Base-by-base conservation (phyloP, 1,140 invertebrate genomes). In the Palaemon carinicauda region DNA sequence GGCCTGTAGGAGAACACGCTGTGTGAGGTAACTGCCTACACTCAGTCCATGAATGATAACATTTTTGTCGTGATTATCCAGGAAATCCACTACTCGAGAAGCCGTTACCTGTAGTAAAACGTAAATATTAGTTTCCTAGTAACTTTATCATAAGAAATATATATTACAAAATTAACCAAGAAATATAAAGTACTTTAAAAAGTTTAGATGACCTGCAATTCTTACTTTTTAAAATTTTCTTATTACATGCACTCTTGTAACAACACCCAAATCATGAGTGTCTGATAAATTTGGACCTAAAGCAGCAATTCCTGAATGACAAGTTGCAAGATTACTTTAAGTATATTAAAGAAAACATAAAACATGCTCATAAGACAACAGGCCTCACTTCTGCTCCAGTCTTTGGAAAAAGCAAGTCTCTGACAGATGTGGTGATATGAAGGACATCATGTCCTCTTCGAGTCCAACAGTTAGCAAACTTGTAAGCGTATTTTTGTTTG, bases 381-480 rank as follows among this genome's bases (percentile, higher is more conserved):
- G 9, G 41, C 31, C 88, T 27, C 50, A 84, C 88, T 79, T 89
- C 82, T 54, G 88, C 80, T 15, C 82, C 86, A 33, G 24, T 87
- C 21, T 80, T 86, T 93, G 92, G 88, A 93, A 92, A 92, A 93
- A 91, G 69, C 5, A 87, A 60, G 41, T 87, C 77, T 53, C 50
- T 81, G 92, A 93, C 50, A 91, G 91, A 14, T 92, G 92, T 21
- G 90, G 91, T 79, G 92, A 93, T 19, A 92, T 93, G 5, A 92
- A 92, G 85, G 91, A 92, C 2, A 93, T 92, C 15, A 93, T 86
- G 74, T 19, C 88, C 88, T 19, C 85, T 53, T 17, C 73, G 69
- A 24, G 88, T 88, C 88, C 86, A 88, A 56, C 80, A 84, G 31
- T 89, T 80, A 0, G 86, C 84, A 52, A 82, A 89, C 85, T 89